These are phyloP conservation scores for Archips xylosteana DNA, from an alignment of 2,888 invertebrate genomes.

Conservation along the genomic window DNA sequence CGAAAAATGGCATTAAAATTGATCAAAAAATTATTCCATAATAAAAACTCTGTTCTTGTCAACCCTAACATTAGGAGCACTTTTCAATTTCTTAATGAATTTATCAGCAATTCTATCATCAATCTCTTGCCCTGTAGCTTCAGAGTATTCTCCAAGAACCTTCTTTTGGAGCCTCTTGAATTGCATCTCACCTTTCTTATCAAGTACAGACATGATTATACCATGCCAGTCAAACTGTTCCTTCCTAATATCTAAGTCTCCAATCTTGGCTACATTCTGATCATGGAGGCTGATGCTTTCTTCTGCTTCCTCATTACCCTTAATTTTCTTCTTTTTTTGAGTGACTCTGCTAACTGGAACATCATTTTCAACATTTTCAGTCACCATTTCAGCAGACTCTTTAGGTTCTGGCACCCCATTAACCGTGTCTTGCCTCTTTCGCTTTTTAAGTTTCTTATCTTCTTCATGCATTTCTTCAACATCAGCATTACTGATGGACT, in stretches of 20 bases:
- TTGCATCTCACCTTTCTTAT: slow-evolving; percentile 86
- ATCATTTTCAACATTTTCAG: slow-evolving; percentile 53
- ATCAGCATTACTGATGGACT: slow-evolving; percentile 57
- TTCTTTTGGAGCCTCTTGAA: slow-evolving; percentile 92
- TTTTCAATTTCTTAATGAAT: slow-evolving; percentile 90
- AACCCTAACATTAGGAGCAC: slow-evolving; percentile 87
- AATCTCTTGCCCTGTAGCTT: slow-evolving; percentile 79
- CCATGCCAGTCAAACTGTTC: slow-evolving; percentile 83
- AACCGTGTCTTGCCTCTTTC: slow-evolving; percentile 75
- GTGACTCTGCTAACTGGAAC: slow-evolving; percentile 55
- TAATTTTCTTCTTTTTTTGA: slow-evolving; percentile 73
- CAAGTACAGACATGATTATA: slow-evolving; percentile 78
- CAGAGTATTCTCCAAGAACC: slow-evolving; percentile 87
- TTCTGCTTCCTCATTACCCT: slow-evolving; percentile 64
- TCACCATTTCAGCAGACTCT: slow-evolving; percentile 51
- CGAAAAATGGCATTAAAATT: neutral
- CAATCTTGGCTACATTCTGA: slow-evolving; percentile 79
- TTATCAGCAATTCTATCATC: slow-evolving; percentile 88
- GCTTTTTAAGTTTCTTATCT: slow-evolving; percentile 68
- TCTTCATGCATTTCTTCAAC: slow-evolving; percentile 51
- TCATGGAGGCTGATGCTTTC: slow-evolving; percentile 75
- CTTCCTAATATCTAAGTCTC: slow-evolving; percentile 57
- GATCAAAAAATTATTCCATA: slow-evolving; percentile 53
- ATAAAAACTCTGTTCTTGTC: slow-evolving; percentile 86
- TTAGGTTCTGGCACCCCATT: slow-evolving; percentile 57